Evolutionary conservation across 2,888 invertebrate species (phyloP).

Genomic region (Heliconius hortense): DNA sequence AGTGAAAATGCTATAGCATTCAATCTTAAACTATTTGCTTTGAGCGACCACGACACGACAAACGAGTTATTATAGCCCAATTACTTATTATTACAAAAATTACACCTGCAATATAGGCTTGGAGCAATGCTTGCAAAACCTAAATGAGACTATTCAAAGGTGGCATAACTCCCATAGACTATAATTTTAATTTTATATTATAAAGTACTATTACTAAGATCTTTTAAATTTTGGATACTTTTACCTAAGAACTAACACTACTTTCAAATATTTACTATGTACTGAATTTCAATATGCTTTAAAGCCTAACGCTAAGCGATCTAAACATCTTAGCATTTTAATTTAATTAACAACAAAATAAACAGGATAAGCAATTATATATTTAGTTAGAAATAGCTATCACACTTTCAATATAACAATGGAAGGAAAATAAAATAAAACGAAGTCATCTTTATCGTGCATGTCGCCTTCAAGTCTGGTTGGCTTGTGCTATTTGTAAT

Average conservation of each 20-base stretch:
- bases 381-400: not conserved
- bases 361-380: not conserved
- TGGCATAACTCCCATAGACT: not conserved
- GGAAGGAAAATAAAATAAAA: constrained; percentile 27
- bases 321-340: not conserved
- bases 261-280: not conserved
- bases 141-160: constrained; percentile 5
- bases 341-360: not conserved
- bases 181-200: not conserved
- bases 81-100: constrained; percentile 31
- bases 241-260: not conserved
- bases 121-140: constrained; percentile 20
- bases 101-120: constrained; percentile 15
- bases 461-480: constrained; percentile 39
- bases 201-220: not conserved
- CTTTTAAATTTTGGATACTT: not conserved
- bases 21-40: constrained; percentile 25
- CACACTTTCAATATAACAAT: constrained; percentile 23
- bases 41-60: constrained; percentile 30
- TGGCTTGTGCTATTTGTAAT: constrained; percentile 30
- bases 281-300: not conserved
- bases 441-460: constrained; percentile 34
- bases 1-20: constrained; percentile 17
- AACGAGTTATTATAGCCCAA: constrained; percentile 25
- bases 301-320: not conserved